phyloP scores from a whole-genome alignment of 2,113 vertebrate species.

The Tricholaema leucomelas region DNA sequence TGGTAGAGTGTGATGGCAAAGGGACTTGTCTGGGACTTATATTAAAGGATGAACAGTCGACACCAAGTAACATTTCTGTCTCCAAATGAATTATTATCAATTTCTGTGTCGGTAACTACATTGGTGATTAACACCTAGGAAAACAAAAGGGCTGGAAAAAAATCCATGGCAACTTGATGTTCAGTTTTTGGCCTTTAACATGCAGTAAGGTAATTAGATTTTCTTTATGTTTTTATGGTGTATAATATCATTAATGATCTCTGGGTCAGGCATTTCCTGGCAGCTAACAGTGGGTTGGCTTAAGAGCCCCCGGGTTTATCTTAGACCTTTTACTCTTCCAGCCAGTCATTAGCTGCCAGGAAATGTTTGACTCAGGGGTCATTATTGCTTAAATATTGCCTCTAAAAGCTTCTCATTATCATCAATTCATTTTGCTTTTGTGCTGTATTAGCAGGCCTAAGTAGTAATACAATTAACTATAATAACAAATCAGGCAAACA shows the following conservation, averaged over 20 bases:
- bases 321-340: slow-evolving; percentile 45
- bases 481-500: slow-evolving; percentile 46
- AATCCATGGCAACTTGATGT: slow-evolving; percentile 35
- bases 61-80: background rate
- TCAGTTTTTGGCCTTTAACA: slow-evolving; percentile 52
- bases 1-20: background rate
- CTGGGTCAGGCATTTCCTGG: slow-evolving; percentile 42
- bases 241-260: slow-evolving; percentile 67
- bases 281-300: slow-evolving; percentile 45
- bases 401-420: slow-evolving; percentile 58
- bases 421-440: slow-evolving; percentile 65
- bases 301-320: slow-evolving; percentile 52
- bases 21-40: background rate
- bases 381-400: slow-evolving; percentile 70
- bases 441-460: slow-evolving; percentile 47
- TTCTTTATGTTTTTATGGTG: slow-evolving; percentile 58
- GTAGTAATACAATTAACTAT: slow-evolving; percentile 52
- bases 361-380: slow-evolving; percentile 60
- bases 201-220: slow-evolving; percentile 26
- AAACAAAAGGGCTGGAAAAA: background rate
- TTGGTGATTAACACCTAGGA: background rate
- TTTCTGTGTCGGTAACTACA: slow-evolving; percentile 26
- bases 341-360: slow-evolving; percentile 60
- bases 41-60: background rate
- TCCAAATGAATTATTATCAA: slow-evolving; percentile 7